Conservation (phyloP, 2,888 invertebrate species). For the Hyalella azteca region DNA sequence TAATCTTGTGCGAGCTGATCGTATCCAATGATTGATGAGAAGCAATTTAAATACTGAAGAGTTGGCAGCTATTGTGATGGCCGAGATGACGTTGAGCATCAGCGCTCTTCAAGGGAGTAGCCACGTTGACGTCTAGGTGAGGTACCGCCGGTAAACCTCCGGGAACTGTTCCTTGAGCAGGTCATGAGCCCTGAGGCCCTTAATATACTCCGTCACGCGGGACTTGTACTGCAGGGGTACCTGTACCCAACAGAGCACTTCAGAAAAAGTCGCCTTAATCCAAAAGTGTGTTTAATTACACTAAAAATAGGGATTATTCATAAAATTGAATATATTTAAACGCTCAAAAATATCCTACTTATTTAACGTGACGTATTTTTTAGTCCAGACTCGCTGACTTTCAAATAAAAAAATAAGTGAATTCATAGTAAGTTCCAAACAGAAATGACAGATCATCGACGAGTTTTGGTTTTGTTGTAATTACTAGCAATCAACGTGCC, state of each 20-base stretch:
- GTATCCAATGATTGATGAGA: too few species aligned
- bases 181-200: not conserved
- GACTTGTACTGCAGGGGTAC: conserved; percentile 31
- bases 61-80: too few species aligned
- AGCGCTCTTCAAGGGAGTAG: too few species aligned
- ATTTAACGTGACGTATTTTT: not conserved
- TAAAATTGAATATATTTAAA: not conserved
- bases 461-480: too few species aligned
- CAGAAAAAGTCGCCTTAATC: not conserved
- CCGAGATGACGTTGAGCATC: too few species aligned
- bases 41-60: too few species aligned
- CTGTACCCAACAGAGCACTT: conserved; percentile 10
- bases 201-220: conserved; percentile 33
- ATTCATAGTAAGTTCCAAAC: not conserved
- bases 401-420: not conserved
- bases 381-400: not conserved
- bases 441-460: too few species aligned
- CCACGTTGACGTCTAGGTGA: too few species aligned
- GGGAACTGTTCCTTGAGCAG: not conserved
- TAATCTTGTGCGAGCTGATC: too few species aligned
- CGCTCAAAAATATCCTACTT: not conserved
- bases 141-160: not conserved
- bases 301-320: not conserved
- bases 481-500: too few species aligned
- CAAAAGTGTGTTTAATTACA: not conserved